Evolutionary conservation across 2,888 invertebrate species (phyloP), one percentile per base, ranked within the genome.

Genomic region (Tenthredo notha): DNA sequence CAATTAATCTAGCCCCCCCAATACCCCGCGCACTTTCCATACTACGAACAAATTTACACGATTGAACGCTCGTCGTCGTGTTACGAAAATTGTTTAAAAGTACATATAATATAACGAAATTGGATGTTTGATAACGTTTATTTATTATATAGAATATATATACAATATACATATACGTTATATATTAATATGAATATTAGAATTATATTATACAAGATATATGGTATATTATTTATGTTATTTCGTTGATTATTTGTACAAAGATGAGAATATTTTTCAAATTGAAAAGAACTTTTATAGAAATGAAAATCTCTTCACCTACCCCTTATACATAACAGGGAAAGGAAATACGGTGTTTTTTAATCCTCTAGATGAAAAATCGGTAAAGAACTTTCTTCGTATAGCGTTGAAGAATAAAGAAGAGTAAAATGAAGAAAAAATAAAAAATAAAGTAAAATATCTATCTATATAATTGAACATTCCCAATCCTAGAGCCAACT

Each of bases 1-100:
- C 70, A 61, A 61, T 61, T 61, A 61, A 61, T 70, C 33, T 18
- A 70, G 70, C 37, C 25, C 61, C 37, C 25, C 61, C 25, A 10
- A 61, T 12, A 61, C 25, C 25, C 61, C 7, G 9, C 25, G 6
- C 25, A 25, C 25, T 54, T 54, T 0, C n/a, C n/a, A 0, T n/a
- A 54, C 29, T 29, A 29, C 29, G 70, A 70, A 70, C 70, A 70
- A 70, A 37, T 37, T 70, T 70, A 70, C 25, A 70, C 37, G 70
- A 33, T 37, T 70, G 70, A 37, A 37, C n/a, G 33, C 6, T 70
- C 33, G n/a, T n/a, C 37, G 33, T 7, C 21, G 9, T 70, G 33
- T 37, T 61, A 12, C 25, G 70, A 70, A 5, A 33, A 37, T 70
- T 70, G 70, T 61, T 61, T 61, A 25, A 61, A 61, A 12, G 25